Conservation (phyloP, 1,140 invertebrate genomes). For the Ladona fulva region DNA sequence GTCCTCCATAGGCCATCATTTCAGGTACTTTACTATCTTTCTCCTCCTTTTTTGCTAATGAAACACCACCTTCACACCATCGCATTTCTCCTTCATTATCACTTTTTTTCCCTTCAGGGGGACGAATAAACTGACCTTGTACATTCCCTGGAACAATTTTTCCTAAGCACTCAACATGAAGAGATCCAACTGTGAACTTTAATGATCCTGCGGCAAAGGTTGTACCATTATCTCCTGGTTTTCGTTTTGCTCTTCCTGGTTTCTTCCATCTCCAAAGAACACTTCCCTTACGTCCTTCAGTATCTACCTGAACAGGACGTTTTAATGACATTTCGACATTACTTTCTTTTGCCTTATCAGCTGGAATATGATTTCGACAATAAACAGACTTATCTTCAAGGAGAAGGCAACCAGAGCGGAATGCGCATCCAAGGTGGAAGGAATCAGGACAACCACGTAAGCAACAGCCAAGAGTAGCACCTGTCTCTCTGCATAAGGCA, state of each 20-base stretch:
- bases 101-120: not conserved
- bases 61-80: not conserved
- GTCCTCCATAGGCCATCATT: conserved; percentile 54
- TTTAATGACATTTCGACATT: not conserved
- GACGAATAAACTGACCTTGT: not conserved
- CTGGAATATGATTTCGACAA: conserved; percentile 57
- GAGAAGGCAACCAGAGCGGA: conserved; percentile 59
- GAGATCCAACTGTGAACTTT: conserved; percentile 70
- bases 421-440: conserved; percentile 85
- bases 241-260: not conserved
- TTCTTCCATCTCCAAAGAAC: not conserved
- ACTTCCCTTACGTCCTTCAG: not conserved
- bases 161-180: conserved; percentile 72
- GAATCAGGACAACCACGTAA: conserved; percentile 76
- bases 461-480: conserved; percentile 88
- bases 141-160: conserved; percentile 54
- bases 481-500: conserved; percentile 66
- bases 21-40: not conserved
- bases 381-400: conserved; percentile 82
- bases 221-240: conserved; percentile 12
- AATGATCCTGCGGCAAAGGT: conserved; percentile 32
- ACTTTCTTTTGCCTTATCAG: not conserved
- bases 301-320: not conserved
- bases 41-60: not conserved
- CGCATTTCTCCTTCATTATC: not conserved